Evolutionary conservation across 92 coral and sea anemone genomes (phyloP), one percentile per base, ranked within the genome.

Genomic region (Nematostella vectensis): DNA sequence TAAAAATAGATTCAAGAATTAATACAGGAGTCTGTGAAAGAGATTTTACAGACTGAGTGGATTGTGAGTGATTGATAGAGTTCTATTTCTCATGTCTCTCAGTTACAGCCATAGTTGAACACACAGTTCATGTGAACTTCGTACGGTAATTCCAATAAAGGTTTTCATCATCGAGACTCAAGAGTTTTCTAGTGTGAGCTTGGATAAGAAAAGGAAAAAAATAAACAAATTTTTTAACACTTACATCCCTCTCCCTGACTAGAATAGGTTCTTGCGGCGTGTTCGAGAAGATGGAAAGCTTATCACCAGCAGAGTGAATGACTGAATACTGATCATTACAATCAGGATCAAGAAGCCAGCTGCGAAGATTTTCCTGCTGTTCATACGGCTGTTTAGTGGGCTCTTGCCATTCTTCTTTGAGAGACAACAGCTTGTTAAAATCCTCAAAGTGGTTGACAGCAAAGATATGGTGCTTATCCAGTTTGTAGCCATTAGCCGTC

Each of bases 291-390:
- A 93, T 78, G 11, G 78, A 79, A 9, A 83, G 86, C 65, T 93
- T 93, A 11, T 93, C 99, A 2, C 99, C 99, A 25, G 89, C 95
- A 3, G 66, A 78, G 37, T 87, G 96, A 39, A 93, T 93, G 23
- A 93, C 93, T 44, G 96, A 86, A 50, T 86, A 93, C 61, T 93
- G 88, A 68, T 93, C 99, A 65, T 93, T 93, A 48, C 99, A 93
- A 44, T 93, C 99, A 17, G 76, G 68, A 64, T 93, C 96, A 33
- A 87, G 78, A 30, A 93, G 71, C 99, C 99, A 93, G 4, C 93
- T 77, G 19, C 82, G 61, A 30, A 82, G 60, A 56, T 93, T 82
- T 27, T 81, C 99, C 99, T 93, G 50, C 83, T 91, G 94, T 27
- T 81, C 81, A 21, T 26, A 85, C 0, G 77, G 82, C 26, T 91